These are phyloP conservation scores for Paradisaea rubra DNA, from an alignment of 2,113 vertebrate genomes.

Conservation along the genomic window DNA sequence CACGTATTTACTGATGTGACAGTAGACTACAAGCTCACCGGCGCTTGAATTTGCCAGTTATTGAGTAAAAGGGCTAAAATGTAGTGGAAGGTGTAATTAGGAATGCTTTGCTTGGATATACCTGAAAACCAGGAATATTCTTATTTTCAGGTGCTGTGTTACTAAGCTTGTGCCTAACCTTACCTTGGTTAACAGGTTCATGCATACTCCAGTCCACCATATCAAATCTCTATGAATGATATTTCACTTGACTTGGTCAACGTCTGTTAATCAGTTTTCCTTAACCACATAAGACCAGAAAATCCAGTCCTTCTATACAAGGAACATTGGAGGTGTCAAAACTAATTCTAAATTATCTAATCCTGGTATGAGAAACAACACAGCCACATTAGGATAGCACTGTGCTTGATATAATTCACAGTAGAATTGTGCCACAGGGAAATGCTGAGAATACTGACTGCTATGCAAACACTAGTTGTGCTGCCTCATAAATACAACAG, in stretches of 20 bases:
- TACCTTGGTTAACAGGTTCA: neutral
- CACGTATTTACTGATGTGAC: neutral
- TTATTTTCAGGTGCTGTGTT: neutral
- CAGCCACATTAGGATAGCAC: neutral
- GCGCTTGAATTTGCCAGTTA: neutral
- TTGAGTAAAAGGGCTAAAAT: neutral
- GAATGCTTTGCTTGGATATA: neutral
- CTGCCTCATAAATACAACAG: neutral
- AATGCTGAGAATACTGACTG: neutral
- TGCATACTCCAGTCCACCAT: neutral
- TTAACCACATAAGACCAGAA: neutral
- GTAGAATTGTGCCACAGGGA: neutral
- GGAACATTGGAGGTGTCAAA: neutral
- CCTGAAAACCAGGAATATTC: neutral
- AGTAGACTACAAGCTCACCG: neutral
- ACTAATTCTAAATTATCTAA: neutral
- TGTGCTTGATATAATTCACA: neutral
- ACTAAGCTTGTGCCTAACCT: neutral
- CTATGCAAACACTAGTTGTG: neutral
- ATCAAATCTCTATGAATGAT: neutral
- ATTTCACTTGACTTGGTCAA: neutral
- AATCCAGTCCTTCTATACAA: neutral
- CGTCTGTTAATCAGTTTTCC: neutral
- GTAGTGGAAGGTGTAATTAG: neutral
- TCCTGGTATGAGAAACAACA: neutral